phyloP scores from a whole-genome alignment of 2,888 invertebrate species.

The Coronaproctus castanopsis region DNA sequence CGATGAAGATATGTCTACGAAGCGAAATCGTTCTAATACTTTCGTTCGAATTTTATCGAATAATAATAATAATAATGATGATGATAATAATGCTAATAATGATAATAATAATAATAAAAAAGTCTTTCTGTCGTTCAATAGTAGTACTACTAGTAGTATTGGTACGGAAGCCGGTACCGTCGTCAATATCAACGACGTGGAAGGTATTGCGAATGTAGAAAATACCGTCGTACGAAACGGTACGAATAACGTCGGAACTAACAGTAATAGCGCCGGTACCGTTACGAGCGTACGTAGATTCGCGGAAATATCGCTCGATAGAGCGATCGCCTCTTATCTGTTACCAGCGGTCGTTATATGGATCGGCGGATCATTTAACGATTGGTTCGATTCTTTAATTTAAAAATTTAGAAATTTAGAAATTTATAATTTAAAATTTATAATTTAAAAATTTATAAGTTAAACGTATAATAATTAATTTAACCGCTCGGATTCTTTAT shows the following conservation, averaged over 20 bases:
- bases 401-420: too few species aligned
- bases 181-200: background rate
- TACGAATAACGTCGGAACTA: constrained; percentile 2
- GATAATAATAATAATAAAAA: too few species aligned
- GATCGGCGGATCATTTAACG: constrained; percentile 63
- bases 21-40: background rate
- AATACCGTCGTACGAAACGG: background rate
- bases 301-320: constrained; percentile 32
- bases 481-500: too few species aligned
- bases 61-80: too few species aligned
- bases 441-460: too few species aligned
- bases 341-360: constrained; percentile 65
- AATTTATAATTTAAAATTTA: too few species aligned
- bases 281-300: constrained; percentile 6
- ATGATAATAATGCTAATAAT: too few species aligned
- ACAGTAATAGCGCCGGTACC: constrained; percentile 3
- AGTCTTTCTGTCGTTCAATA: background rate
- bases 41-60: too few species aligned
- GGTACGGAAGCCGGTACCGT: background rate
- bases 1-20: too few species aligned
- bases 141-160: background rate
- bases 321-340: constrained; percentile 50
- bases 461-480: too few species aligned
- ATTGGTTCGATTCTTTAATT: constrained; percentile 30
- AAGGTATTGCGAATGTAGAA: background rate